A percentile compares a stretch with the other conserved stretches of the same genome.
These are phyloP conservation scores for Hyalella azteca DNA, from an alignment of 2,888 invertebrate species.

Conservation along the genomic window DNA sequence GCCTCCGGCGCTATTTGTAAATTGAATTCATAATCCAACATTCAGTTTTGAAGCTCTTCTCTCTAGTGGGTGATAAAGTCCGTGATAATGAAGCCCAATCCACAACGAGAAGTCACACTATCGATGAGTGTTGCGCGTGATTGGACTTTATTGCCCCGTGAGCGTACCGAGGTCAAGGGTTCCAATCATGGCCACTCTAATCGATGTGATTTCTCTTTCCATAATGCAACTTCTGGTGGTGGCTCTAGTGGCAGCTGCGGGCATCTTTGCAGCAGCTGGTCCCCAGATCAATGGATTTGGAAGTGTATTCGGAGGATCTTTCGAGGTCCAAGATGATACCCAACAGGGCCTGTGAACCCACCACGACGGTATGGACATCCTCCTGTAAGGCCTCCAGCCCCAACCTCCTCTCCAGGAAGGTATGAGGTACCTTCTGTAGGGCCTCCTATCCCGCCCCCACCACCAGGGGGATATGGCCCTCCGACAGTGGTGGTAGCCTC, in stretches of 20 bases:
- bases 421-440: too few relatives aligned
- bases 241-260: background rate
- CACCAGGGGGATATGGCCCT: conserved; percentile 8
- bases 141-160: conserved; percentile 44
- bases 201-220: conserved; percentile 41
- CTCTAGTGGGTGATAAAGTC: conserved; percentile 44
- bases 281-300: conserved; percentile 34
- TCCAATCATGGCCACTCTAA: conserved; percentile 42
- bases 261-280: conserved; percentile 12
- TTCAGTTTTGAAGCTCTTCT: conserved; percentile 37
- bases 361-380: background rate
- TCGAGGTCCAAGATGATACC: conserved; percentile 4
- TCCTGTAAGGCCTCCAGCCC: background rate
- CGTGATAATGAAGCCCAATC: conserved; percentile 33
- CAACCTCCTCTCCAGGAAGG: too few relatives aligned
- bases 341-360: background rate
- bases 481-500: background rate
- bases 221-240: conserved; percentile 22
- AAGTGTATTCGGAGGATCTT: conserved; percentile 31
- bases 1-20: too few relatives aligned
- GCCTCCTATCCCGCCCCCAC: too few relatives aligned
- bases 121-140: conserved; percentile 37
- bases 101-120: conserved; percentile 35
- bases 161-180: conserved; percentile 17
- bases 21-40: too few relatives aligned